A percentile compares a stretch with the other conserved stretches of the same genome.
phyloP scores from a whole-genome alignment of 2,113 vertebrate genomes.

The Osmerus eperlanus region DNA sequence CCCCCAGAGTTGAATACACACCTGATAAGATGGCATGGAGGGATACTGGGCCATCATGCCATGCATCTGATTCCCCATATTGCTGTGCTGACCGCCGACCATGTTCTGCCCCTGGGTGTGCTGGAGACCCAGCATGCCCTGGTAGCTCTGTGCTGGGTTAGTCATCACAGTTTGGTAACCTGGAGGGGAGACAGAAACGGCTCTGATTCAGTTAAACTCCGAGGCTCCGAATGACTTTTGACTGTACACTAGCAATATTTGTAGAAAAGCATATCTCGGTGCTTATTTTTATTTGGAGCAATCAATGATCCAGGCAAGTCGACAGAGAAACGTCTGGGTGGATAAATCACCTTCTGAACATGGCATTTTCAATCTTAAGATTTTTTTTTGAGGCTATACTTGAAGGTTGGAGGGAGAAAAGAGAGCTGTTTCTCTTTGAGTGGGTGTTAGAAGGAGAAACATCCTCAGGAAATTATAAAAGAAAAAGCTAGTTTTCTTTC shows the following conservation, averaged over 20 bases:
- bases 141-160: conserved; percentile 85
- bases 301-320: conserved; percentile 2
- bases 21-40: conserved; percentile 84
- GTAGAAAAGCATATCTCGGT: background rate
- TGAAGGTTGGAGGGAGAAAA: background rate
- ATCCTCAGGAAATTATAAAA: background rate
- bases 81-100: conserved; percentile 78
- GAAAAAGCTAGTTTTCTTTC: conserved; percentile 1
- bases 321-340: background rate
- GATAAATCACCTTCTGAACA: background rate
- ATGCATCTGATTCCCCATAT: conserved; percentile 81
- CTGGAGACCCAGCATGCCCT: conserved; percentile 80
- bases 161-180: conserved; percentile 84
- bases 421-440: background rate
- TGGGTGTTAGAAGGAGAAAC: background rate
- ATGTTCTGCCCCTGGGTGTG: conserved; percentile 79
- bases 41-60: conserved; percentile 85
- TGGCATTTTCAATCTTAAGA: background rate
- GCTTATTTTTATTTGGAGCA: background rate
- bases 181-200: conserved; percentile 45
- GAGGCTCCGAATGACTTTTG: background rate
- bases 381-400: background rate
- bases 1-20: background rate
- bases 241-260: background rate
- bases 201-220: background rate